Base-by-base conservation (phyloP, 2,113 vertebrate genomes). In the Polyodon spathula region DNA sequence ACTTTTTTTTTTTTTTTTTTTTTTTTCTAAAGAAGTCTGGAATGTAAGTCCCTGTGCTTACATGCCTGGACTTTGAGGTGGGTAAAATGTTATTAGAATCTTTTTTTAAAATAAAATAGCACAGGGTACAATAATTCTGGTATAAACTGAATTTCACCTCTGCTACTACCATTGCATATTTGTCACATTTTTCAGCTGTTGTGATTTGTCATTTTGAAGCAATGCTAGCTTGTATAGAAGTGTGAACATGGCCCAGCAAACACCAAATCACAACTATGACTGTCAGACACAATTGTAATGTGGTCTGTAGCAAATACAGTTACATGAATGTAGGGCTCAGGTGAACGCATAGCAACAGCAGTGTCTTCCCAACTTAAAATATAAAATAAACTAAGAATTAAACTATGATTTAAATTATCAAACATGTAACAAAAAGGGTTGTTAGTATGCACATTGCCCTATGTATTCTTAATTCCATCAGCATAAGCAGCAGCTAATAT, bases 221-320 rank as follows among this genome's bases (percentile, higher is more conserved):
- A 60, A 60, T 54, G 50, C 37, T 17, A 14, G 43, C 10, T 51
- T 53, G 39, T 53, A 37, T 51, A 16, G 44, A 37, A 48, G 43
- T 27, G 8, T 50, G 27, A 37, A 11, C 37, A 17, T 38, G 44
- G 27, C 16, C 37, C 59, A 15, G 48, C n/a, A 15, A n/a, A 27
- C 51, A 15, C 46, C 46, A 37, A 53, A 61, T 48, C 50, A 40
- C 59, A 61, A 52, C 4, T 14, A 16, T 37, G 15, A 37, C 53
- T 37, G 15, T 17, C 3, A 17, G 41, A 27, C 44, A 50, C 44
- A 59, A 59, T 43, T 48, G 57, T 27, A 15, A 39, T 53, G 50
- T 51, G 37, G 48, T 53, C 50, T 53, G 39, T 61, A 53, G 59
- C 50, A 61, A 61, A 61, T 52, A 48, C 59, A 61, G 52, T 61